A percentile compares a stretch with the other conserved stretches of the same genome.
These are phyloP conservation scores for Ginglymostoma cirratum DNA, from an alignment of 2,113 vertebrate genomes.

Conservation along the genomic window DNA sequence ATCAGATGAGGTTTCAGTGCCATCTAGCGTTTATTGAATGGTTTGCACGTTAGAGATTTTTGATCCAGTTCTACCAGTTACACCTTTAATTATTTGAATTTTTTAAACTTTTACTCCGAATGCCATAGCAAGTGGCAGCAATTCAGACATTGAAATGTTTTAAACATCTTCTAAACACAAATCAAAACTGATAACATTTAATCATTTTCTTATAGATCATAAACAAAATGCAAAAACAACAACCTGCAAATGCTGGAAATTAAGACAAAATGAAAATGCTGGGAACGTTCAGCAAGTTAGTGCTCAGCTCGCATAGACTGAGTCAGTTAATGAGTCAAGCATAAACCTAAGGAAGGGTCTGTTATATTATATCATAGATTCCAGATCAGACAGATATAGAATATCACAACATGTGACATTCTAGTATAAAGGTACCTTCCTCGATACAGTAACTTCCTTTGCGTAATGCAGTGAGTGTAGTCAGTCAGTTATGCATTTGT, in stretches of 20 bases:
- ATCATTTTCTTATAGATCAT: not conserved
- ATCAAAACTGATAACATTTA: not conserved
- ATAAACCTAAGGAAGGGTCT: not conserved
- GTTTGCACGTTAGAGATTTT: not conserved
- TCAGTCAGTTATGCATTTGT: too few species aligned
- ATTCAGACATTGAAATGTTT: not conserved
- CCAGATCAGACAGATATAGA: too few species aligned
- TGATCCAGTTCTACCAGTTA: not conserved
- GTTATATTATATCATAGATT: too few species aligned
- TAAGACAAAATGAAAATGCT: not conserved
- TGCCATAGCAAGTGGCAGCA: not conserved
- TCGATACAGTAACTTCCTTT: too few species aligned
- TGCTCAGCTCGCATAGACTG: not conserved
- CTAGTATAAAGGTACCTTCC: too few species aligned
- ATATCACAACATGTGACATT: too few species aligned
- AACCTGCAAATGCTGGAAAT: not conserved
- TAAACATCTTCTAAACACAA: not conserved
- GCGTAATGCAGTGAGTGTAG: too few species aligned
- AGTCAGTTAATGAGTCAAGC: not conserved
- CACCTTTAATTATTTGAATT: not conserved
- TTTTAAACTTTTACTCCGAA: not conserved
- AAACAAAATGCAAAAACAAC: not conserved
- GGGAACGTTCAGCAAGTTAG: not conserved
- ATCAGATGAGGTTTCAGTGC: not conserved
- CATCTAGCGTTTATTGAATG: not conserved